Percentiles rank a stretch among this genome's conserved stretches.
Conservation (phyloP, 2,113 vertebrate genomes). For the Nannospalax galili region DNA sequence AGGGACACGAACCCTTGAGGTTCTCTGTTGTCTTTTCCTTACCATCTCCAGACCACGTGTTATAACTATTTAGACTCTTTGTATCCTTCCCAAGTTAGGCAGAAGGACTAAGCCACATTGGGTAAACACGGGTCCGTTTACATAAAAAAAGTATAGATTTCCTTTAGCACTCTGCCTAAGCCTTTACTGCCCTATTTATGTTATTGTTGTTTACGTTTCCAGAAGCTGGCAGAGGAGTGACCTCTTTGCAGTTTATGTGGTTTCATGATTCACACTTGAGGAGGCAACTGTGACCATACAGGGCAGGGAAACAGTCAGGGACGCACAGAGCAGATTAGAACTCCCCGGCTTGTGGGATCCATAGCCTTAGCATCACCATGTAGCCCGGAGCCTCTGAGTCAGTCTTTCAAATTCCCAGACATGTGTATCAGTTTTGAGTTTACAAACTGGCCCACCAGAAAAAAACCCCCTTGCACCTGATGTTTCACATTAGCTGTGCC, state of each 20-base stretch:
- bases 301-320: background rate
- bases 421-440: constrained; percentile 65
- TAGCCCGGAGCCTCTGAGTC: constrained; percentile 50
- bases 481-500: background rate
- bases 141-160: constrained; percentile 86
- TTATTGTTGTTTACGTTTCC: constrained; percentile 87
- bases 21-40: background rate
- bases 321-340: constrained; percentile 57
- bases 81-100: constrained; percentile 75
- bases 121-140: constrained; percentile 85
- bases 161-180: constrained; percentile 85
- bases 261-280: constrained; percentile 85
- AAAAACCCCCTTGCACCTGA: background rate
- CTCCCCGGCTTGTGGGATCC: constrained; percentile 45
- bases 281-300: constrained; percentile 66
- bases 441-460: constrained; percentile 54
- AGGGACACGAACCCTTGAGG: background rate
- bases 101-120: constrained; percentile 71
- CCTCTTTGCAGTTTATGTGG: constrained; percentile 78
- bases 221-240: constrained; percentile 80
- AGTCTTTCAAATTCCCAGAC: constrained; percentile 61
- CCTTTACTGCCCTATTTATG: constrained; percentile 80
- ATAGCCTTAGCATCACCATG: background rate
- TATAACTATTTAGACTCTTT: background rate
- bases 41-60: background rate